A percentile compares a stretch with the other conserved stretches of the same genome.
Evolutionary conservation across 1,140 invertebrate species (phyloP).

Genomic region (Drosophila varians): DNA sequence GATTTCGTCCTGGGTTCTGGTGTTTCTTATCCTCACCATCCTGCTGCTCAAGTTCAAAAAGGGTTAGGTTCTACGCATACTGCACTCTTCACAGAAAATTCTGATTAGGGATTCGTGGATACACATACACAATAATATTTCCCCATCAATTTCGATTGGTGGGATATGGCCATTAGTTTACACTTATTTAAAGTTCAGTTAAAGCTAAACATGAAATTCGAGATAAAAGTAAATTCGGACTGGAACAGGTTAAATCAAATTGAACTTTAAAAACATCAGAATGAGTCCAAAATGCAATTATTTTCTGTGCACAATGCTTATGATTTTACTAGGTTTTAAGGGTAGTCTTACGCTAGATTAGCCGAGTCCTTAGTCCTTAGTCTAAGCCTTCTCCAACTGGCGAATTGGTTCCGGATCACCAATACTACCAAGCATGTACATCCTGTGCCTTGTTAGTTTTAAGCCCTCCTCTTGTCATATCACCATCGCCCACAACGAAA

Average conservation of each 20-base stretch:
- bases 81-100: constrained; percentile 1
- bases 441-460: constrained; percentile 70
- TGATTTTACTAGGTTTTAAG: constrained; percentile 78
- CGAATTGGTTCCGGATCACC: constrained; percentile 68
- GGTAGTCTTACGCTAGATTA: constrained; percentile 54
- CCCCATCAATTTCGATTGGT: neutral
- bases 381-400: neutral
- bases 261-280: neutral
- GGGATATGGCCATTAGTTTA: neutral
- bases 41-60: constrained; percentile 92
- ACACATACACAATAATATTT: neutral
- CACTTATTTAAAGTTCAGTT: neutral
- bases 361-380: constrained; percentile 42
- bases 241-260: neutral
- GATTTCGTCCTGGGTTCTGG: constrained; percentile 92
- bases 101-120: neutral
- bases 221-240: neutral
- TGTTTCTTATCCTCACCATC: constrained; percentile 92
- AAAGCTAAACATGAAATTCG: neutral
- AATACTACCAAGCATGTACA: constrained; percentile 47
- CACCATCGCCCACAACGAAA: constrained; percentile 10
- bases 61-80: constrained; percentile 84
- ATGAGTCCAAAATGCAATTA: neutral
- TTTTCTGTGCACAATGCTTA: constrained; percentile 26
- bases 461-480: constrained; percentile 34